phyloP scores from a whole-genome alignment of 2,888 invertebrate species.

The Penaeus monodon region DNA sequence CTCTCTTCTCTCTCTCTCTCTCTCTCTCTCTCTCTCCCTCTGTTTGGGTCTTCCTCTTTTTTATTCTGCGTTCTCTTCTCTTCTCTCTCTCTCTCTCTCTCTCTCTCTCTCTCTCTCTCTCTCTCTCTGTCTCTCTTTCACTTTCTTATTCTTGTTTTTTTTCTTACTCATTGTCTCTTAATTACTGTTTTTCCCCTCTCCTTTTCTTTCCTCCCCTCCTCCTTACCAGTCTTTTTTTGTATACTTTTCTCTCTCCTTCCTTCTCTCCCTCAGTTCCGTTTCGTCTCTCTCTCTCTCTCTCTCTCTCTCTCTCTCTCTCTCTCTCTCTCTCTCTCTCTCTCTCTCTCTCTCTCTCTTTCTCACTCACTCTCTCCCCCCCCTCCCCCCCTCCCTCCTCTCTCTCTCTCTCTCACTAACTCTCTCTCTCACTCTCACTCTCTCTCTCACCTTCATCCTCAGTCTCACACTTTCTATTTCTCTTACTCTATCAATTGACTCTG shows the following conservation, averaged over 20 bases:
- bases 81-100: not conserved
- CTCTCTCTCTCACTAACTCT: not conserved
- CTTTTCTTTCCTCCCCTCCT: not conserved
- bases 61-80: not conserved
- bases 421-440: not conserved
- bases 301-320: not conserved
- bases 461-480: not conserved
- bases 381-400: not conserved
- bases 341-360: not conserved
- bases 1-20: not conserved
- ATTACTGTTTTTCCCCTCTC: not conserved
- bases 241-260: not conserved
- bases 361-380: fast-evolving
- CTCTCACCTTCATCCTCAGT: no score
- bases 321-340: not conserved
- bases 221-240: not conserved
- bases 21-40: not conserved
- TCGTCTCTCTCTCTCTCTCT: not conserved
- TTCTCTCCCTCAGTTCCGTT: not conserved
- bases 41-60: not conserved
- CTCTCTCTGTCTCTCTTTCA: not conserved
- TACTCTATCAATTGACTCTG: not conserved
- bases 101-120: not conserved
- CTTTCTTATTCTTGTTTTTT: not conserved
- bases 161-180: no score